Percentiles rank a stretch among this genome's conserved stretches.
phyloP scores from a whole-genome alignment of 2,888 invertebrate species.

The Pammene fasciana region DNA sequence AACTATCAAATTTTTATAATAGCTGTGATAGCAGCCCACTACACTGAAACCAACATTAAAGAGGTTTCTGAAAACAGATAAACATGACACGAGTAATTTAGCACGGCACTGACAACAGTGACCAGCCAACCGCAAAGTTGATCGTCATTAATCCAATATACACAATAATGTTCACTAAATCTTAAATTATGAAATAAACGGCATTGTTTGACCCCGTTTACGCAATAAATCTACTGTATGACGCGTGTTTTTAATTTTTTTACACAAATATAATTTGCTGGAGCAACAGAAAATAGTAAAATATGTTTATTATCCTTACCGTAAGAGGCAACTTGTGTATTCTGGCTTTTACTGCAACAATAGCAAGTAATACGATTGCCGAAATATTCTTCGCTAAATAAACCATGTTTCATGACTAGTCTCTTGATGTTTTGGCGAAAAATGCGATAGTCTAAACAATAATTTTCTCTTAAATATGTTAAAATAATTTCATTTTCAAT shows the following conservation, averaged over 20 bases:
- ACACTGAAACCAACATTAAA: background rate
- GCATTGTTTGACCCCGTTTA: background rate
- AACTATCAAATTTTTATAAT: too few relatives aligned
- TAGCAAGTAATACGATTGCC: slow-evolving; percentile 54
- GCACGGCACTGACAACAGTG: slow-evolving; percentile 4
- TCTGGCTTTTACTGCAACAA: slow-evolving; percentile 62
- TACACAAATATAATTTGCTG: background rate
- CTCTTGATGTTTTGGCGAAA: slow-evolving; percentile 19
- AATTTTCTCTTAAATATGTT: slow-evolving; percentile 11
- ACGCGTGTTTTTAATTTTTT: background rate
- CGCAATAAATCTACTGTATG: background rate
- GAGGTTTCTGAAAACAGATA: background rate
- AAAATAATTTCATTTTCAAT: slow-evolving; percentile 16
- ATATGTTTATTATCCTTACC: slow-evolving; percentile 55
- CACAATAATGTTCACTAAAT: slow-evolving; percentile 1
- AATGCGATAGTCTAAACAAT: slow-evolving; percentile 10
- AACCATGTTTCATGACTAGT: slow-evolving; percentile 48
- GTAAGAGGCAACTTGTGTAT: slow-evolving; percentile 75
- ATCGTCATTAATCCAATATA: slow-evolving; percentile 20
- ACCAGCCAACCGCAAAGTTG: slow-evolving; percentile 13
- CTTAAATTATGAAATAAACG: slow-evolving; percentile 10
- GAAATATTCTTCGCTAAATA: slow-evolving; percentile 52
- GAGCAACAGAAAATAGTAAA: slow-evolving; percentile 18
- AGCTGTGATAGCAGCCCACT: background rate
- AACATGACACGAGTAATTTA: slow-evolving; percentile 1